A percentile compares a stretch with the other conserved stretches of the same genome.
These are phyloP conservation scores for Drosophila borborema DNA, from an alignment of 2,888 invertebrate species.

Conservation along the genomic window DNA sequence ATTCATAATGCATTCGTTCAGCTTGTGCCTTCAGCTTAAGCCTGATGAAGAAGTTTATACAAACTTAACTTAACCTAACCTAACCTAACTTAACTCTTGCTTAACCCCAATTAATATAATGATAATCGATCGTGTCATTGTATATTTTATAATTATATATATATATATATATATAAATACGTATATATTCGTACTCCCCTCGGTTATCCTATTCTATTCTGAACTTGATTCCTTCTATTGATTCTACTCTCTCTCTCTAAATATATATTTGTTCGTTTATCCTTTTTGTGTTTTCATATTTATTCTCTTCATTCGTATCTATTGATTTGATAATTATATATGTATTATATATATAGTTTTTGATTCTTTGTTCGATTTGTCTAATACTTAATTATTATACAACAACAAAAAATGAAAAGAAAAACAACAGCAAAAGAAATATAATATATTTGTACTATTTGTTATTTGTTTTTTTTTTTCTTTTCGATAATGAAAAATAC, in stretches of 20 bases:
- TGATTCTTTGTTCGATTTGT: slow-evolving; percentile 51
- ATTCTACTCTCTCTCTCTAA: slow-evolving; percentile 16
- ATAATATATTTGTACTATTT: slow-evolving; percentile 43
- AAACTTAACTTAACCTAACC: slow-evolving; percentile 11
- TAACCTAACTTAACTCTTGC: slow-evolving; percentile 21
- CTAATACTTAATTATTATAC: slow-evolving; percentile 54
- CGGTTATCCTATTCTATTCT: slow-evolving; percentile 51
- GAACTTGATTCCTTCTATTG: slow-evolving; percentile 43
- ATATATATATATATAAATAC: slow-evolving; percentile 40
- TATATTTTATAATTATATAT: slow-evolving; percentile 46
- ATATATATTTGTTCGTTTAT: slow-evolving; percentile 28
- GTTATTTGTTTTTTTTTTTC: slow-evolving; percentile 56
- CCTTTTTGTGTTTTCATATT: slow-evolving; percentile 26
- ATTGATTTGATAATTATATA: slow-evolving; percentile 52
- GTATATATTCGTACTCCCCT: slow-evolving; percentile 45
- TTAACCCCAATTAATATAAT: neutral
- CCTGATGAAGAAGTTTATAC: neutral
- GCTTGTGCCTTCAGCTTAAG: slow-evolving; percentile 8
- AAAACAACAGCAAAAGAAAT: slow-evolving; percentile 16
- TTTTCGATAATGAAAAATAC: slow-evolving; percentile 57
- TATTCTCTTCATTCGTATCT: slow-evolving; percentile 43
- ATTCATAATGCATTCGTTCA: slow-evolving; percentile 1
- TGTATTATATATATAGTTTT: slow-evolving; percentile 37
- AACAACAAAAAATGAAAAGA: slow-evolving; percentile 35
- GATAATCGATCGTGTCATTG: slow-evolving; percentile 64